A percentile compares a stretch with the other conserved stretches of the same genome.
Conservation (phyloP, 2,888 invertebrate genomes). For the Ophion ellenae region DNA sequence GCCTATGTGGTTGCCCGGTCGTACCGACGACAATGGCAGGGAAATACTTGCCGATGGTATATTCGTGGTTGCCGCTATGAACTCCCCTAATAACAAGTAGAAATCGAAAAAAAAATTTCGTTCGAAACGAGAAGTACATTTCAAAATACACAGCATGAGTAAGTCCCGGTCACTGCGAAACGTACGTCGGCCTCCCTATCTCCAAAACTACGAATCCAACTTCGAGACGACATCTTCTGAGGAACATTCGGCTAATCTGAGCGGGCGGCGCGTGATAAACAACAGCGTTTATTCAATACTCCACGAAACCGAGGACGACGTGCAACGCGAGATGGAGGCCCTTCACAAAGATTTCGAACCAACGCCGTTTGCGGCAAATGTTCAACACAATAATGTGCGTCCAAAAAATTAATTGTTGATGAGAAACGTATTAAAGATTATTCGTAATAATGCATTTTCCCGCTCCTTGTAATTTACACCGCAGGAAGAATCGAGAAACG, state of each 20-base stretch:
- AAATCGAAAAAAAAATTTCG: neutral
- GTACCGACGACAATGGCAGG: constrained; percentile 18
- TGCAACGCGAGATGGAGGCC: constrained; percentile 8
- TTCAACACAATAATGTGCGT: neutral
- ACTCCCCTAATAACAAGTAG: neutral
- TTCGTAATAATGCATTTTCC: neutral
- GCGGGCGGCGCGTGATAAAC: constrained; percentile 11
- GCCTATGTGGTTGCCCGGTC: constrained; percentile 11
- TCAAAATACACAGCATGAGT: neutral
- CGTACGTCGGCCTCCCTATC: neutral
- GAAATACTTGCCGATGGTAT: constrained; percentile 11
- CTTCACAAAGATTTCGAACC: neutral
- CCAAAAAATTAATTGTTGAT: neutral
- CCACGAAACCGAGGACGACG: neutral
- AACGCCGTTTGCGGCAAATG: neutral
- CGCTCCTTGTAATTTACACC: neutral
- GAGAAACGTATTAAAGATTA: neutral
- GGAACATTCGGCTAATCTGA: constrained; percentile 4
- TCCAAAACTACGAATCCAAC: neutral
- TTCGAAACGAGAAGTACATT: neutral
- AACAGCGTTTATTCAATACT: constrained; percentile 7
- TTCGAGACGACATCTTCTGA: constrained; percentile 8
- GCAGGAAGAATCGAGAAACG: neutral
- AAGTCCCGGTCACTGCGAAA: neutral
- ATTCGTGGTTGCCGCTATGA: constrained; percentile 26